These are phyloP conservation scores for Trichonephila inaurata DNA, from an alignment of 1,140 invertebrate genomes.

Conservation along the genomic window DNA sequence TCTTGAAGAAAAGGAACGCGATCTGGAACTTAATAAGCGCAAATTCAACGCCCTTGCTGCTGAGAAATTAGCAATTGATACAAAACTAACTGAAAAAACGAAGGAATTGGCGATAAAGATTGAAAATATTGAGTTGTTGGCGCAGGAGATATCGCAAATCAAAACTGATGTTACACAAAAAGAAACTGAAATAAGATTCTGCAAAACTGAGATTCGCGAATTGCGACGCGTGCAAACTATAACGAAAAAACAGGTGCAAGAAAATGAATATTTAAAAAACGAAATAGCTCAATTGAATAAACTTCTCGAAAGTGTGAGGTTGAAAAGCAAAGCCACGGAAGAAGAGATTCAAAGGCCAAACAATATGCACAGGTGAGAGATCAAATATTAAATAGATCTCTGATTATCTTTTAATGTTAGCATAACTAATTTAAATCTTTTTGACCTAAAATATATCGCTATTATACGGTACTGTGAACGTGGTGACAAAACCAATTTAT, in stretches of 20 bases:
- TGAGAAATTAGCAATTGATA: neutral
- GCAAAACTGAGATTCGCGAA: neutral
- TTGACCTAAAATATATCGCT: no score
- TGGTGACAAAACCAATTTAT: no score
- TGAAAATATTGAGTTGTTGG: neutral
- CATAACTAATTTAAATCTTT: no score
- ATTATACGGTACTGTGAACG: no score
- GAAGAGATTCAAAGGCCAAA: neutral
- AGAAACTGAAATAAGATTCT: neutral
- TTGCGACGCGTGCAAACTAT: neutral
- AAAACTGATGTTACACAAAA: neutral
- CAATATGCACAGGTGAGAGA: neutral
- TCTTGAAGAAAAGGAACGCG: neutral
- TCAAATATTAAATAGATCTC: neutral
- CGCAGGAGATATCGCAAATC: neutral
- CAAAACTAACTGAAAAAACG: neutral
- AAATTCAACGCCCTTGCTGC: neutral
- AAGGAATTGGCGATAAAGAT: neutral
- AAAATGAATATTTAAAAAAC: neutral
- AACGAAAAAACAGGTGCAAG: neutral
- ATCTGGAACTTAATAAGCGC: neutral
- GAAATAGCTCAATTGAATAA: neutral
- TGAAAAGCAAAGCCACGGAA: neutral
- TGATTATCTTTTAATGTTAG: neutral
- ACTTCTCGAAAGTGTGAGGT: neutral